Evolutionary conservation across 1,140 invertebrate genomes (phyloP).

Genomic region (Euura saliciscinereae): DNA sequence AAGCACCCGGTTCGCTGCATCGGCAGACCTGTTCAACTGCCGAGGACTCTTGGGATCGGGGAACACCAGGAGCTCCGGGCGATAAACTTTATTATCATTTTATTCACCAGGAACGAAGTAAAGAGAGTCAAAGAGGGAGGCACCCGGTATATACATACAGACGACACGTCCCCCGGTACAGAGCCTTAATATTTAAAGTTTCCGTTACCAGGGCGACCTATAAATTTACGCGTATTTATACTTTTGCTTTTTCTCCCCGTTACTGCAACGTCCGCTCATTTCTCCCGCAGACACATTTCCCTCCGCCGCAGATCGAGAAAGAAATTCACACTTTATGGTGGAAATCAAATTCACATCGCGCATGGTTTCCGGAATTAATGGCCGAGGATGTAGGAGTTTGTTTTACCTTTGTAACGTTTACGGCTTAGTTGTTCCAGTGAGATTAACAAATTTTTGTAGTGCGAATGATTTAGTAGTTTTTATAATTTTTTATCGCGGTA

Average conservation of each 20-base stretch:
- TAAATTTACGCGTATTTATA: constrained; percentile 23
- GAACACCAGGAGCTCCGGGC: constrained; percentile 36
- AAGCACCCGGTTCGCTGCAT: neutral
- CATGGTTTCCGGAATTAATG: neutral
- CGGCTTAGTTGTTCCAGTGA: neutral
- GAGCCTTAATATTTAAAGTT: constrained; percentile 46
- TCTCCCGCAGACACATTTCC: too few relatives aligned
- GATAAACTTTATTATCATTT: constrained; percentile 46
- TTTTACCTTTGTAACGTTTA: constrained; percentile 2
- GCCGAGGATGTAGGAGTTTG: neutral
- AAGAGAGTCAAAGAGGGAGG: neutral
- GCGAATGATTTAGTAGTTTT: neutral
- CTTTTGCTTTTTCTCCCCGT: constrained; percentile 14
- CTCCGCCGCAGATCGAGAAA: too few relatives aligned
- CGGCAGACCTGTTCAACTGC: neutral
- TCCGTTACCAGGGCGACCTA: constrained; percentile 29
- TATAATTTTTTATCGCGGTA: neutral
- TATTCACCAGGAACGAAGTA: constrained; percentile 32
- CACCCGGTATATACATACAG: neutral
- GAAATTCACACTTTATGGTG: too few relatives aligned
- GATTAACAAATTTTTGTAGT: constrained; percentile 3
- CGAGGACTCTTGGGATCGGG: constrained; percentile 6
- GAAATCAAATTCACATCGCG: too few relatives aligned
- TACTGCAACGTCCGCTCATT: too few relatives aligned
- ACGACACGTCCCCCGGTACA: constrained; percentile 29